Evolutionary conservation across 64 coral and sea anemone species (phyloP), one percentile per base, ranked within the genome.

Genomic region (Platygyra sinensis): DNA sequence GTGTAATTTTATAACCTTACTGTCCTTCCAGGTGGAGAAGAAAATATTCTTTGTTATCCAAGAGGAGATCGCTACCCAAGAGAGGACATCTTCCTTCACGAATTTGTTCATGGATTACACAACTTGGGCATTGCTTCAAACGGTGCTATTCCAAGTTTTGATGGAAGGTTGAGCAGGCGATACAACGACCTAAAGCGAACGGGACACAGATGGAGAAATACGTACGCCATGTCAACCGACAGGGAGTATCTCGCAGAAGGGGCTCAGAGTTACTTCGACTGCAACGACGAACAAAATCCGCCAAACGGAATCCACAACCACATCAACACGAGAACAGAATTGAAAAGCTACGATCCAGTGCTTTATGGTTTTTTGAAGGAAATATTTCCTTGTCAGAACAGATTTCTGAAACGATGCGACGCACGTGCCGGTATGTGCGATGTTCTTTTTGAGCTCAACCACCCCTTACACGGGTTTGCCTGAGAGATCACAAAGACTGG

Each of bases 81-180:
- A 25, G 96, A 99, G 72, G 96, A 99, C 42, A 99, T 99, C 42
- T 99, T 99, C 28, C 90, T 99, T 31, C 96, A 99, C 63, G 96
- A 99, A 61, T 99, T 99, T 77, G 67, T 86, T 12, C 96, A 98
- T 73, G 96, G 93, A 25, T 52, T 98, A 15, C 96, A 98, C 65
- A 85, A 95, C 38, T 74, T 98, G 5, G 96, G 86, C 11, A 60
- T 98, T 15, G 87, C 88, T 4, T 80, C 91, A 20, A 80, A 72
- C 5, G 92, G 90, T 3, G 90, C 93, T 25, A 95, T 98, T 36
- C 89, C 79, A 29, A 75, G 28, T 79, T 98, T 98, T 29, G 96
- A 98, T 60, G 38, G 81, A 1, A 87, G 77, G 72, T 59, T 98
- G 71, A 52, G 90, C 12, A 42, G 52, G 55, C 94, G 90, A 25